phyloP scores from a whole-genome alignment of 2,888 invertebrate species.

The Acleris laterana region DNA sequence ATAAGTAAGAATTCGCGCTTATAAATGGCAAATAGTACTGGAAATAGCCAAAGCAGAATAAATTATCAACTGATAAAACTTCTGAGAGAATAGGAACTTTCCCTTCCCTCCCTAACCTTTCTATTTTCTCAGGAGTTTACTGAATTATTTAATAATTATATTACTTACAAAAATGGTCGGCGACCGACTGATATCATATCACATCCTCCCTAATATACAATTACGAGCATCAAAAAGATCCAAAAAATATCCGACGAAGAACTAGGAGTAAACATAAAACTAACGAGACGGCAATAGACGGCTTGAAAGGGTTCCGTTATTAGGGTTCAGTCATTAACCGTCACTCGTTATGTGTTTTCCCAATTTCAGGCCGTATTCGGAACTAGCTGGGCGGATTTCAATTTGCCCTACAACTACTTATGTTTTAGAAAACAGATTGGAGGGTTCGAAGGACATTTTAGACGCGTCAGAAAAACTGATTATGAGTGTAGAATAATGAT shows the following conservation, averaged over 20 bases:
- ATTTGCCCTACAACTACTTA: slow-evolving; percentile 29
- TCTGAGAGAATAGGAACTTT: no score
- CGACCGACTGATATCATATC: no score
- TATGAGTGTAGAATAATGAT: slow-evolving; percentile 4
- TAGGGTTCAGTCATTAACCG: slow-evolving; percentile 33
- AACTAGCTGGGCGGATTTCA: slow-evolving; percentile 27
- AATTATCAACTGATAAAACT: no score
- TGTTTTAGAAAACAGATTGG: slow-evolving; percentile 33
- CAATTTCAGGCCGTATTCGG: slow-evolving; percentile 27
- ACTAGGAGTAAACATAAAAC: slow-evolving; percentile 22
- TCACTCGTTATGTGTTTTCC: slow-evolving; percentile 32
- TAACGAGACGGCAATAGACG: slow-evolving; percentile 29
- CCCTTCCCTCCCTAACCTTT: no score
- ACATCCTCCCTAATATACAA: not conserved
- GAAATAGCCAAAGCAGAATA: no score
- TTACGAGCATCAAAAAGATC: not conserved
- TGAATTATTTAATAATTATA: no score
- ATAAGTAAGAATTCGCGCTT: no score
- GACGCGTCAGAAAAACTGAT: not conserved
- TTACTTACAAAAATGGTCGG: no score
- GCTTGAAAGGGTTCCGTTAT: slow-evolving; percentile 37
- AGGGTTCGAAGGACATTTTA: slow-evolving; percentile 25
- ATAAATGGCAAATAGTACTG: no score
- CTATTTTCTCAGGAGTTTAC: no score
- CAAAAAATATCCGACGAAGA: slow-evolving; percentile 4